Base-by-base conservation (phyloP, 2,888 invertebrate species). In the Platycheirus rosarum region DNA sequence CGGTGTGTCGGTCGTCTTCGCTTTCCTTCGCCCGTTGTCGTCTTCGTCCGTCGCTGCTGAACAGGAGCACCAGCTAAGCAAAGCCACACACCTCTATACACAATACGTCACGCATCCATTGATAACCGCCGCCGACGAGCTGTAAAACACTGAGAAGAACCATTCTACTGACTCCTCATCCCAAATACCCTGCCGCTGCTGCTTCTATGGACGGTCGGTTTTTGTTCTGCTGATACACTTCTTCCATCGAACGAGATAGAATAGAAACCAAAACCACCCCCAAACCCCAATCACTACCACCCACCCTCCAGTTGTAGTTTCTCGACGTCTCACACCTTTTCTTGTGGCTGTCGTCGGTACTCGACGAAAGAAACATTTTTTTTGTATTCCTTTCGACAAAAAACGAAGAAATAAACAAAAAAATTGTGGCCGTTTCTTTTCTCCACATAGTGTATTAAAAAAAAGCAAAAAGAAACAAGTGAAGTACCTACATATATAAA, bases 71-170 rank as follows among this genome's bases (percentile, higher is more conserved):
- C 40, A 57, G 37, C 23, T 57, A 23, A 14, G 37, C 55, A 55
- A 37, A 55, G 13, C 37, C 37, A 84, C 85, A 86, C 71, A 76
- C 84, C 84, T 87, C 82, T 84, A 79, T 76, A 77, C 77, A 73
- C 53, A 77, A 55, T 82, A 82, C 84, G 84, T 85, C 80, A 85
- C 85, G 79, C 84, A 85, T 84, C 78, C 86, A 86, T 86, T 86
- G 86, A 86, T 86, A 86, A 86, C 84, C 69, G 76, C 84, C 70
- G 48, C 40, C 63, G 51, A 14, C 62, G 53, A 68, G 40, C 53
- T 18, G 37, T 37, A 32, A 55, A 55, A 35, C 44, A 46, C 44
- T 35, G 49, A 60, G 63, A 35, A 65, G 48, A 68, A 42, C 57
- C 20, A 40, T 65, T 75, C 65, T 57, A 51, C 71, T 69, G 63